These are phyloP conservation scores for Epinephelus cyanopodus DNA, from an alignment of 2,113 vertebrate species.

Conservation along the genomic window DNA sequence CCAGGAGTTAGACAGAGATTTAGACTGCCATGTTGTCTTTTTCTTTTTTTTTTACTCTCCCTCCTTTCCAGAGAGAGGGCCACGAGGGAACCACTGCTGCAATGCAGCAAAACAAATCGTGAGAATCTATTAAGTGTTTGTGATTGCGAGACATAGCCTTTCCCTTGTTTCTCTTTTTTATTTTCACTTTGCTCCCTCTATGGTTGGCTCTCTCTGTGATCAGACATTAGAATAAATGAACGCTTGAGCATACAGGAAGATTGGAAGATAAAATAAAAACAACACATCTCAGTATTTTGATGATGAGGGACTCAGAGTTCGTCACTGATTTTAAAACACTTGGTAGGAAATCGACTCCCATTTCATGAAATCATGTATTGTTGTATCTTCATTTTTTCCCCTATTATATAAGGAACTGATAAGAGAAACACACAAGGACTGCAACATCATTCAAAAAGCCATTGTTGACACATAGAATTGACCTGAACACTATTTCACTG, in stretches of 20 bases:
- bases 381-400: neutral
- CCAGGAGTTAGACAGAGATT: constrained; percentile 29
- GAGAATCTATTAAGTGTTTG: constrained; percentile 69
- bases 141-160: constrained; percentile 47
- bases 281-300: neutral
- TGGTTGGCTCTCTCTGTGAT: neutral
- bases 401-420: neutral
- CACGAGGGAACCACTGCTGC: constrained; percentile 78
- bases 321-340: neutral
- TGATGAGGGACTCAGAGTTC: neutral
- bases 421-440: neutral
- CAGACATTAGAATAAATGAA: constrained; percentile 8
- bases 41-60: constrained; percentile 50
- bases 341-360: neutral
- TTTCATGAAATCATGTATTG: neutral
- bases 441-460: neutral
- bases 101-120: constrained; percentile 86
- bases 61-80: constrained; percentile 54
- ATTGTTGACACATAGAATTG: neutral
- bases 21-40: constrained; percentile 4
- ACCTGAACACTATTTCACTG: neutral
- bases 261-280: constrained; percentile 20
- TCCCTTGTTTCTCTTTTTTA: constrained; percentile 30
- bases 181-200: constrained; percentile 15
- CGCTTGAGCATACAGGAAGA: neutral